phyloP scores from a whole-genome alignment of 1,140 invertebrate genomes.

The Halotydeus destructor region DNA sequence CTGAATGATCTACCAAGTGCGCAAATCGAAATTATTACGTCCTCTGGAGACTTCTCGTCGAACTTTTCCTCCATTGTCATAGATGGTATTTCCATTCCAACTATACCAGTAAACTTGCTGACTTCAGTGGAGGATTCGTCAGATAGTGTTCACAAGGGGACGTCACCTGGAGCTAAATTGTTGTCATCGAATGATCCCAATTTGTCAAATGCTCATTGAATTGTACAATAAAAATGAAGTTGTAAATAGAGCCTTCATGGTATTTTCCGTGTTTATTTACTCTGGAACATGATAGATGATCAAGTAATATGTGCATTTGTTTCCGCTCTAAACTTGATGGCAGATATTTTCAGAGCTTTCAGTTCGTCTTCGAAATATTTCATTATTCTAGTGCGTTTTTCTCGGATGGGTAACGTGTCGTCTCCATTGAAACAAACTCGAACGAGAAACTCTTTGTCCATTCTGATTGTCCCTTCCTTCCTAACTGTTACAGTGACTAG shows the following conservation, averaged over 20 bases:
- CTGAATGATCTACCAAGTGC: conserved; percentile 16
- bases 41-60: conserved; percentile 4
- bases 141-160: too few species aligned
- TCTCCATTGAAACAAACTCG: background rate
- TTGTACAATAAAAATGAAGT: too few species aligned
- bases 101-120: background rate
- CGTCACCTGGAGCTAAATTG: too few species aligned
- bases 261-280: too few species aligned
- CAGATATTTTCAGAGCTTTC: conserved; percentile 8
- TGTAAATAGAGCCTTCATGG: too few species aligned
- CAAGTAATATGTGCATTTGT: too few species aligned
- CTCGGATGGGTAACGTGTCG: background rate
- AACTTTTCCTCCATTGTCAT: background rate
- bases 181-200: too few species aligned
- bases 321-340: conserved; percentile 5
- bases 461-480: conserved; percentile 8
- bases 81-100: conserved; percentile 1
- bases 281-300: too few species aligned
- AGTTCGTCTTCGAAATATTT: conserved; percentile 12
- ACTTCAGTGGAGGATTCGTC: background rate
- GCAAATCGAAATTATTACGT: conserved; percentile 16
- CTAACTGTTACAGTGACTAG: conserved; percentile 10
- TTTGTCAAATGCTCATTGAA: too few species aligned
- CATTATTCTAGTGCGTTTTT: conserved; percentile 12
- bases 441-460: conserved; percentile 9